These are phyloP conservation scores for Pseudachorutes palmiensis DNA, from an alignment of 1,140 invertebrate genomes.

Conservation along the genomic window DNA sequence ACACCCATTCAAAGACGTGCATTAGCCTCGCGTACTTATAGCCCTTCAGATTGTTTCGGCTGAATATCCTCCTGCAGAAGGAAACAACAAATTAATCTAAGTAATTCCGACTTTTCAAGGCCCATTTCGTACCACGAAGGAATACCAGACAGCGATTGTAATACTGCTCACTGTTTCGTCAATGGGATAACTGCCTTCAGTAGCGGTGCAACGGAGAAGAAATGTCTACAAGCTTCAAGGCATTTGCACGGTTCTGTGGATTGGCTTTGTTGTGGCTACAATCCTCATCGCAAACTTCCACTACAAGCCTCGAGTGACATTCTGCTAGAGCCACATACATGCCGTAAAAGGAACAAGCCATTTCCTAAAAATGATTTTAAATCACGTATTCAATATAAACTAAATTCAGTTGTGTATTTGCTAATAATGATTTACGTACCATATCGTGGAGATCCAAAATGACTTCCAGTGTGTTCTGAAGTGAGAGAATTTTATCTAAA, in stretches of 20 bases:
- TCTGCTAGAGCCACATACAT: constrained; percentile 34
- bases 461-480: constrained; percentile 27
- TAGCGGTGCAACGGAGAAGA: constrained; percentile 29
- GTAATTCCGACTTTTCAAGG: not conserved
- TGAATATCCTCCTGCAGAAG: constrained; percentile 35
- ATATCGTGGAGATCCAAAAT: constrained; percentile 26
- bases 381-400: not conserved
- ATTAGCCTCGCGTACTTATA: constrained; percentile 34
- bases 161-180: constrained; percentile 34
- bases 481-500: constrained; percentile 31
- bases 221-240: constrained; percentile 28
- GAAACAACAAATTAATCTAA: not conserved
- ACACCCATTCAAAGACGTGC: constrained; percentile 35
- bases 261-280: constrained; percentile 23
- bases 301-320: constrained; percentile 32
- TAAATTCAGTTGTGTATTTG: too few species aligned
- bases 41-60: constrained; percentile 24
- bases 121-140: constrained; percentile 29
- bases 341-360: constrained; percentile 32
- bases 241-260: constrained; percentile 29
- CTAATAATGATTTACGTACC: too few species aligned
- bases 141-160: constrained; percentile 37
- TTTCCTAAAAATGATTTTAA: constrained; percentile 20
- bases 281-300: constrained; percentile 34
- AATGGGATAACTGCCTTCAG: constrained; percentile 30